These are phyloP conservation scores for Antennarius striatus DNA, from an alignment of 2,113 vertebrate species.

Conservation along the genomic window DNA sequence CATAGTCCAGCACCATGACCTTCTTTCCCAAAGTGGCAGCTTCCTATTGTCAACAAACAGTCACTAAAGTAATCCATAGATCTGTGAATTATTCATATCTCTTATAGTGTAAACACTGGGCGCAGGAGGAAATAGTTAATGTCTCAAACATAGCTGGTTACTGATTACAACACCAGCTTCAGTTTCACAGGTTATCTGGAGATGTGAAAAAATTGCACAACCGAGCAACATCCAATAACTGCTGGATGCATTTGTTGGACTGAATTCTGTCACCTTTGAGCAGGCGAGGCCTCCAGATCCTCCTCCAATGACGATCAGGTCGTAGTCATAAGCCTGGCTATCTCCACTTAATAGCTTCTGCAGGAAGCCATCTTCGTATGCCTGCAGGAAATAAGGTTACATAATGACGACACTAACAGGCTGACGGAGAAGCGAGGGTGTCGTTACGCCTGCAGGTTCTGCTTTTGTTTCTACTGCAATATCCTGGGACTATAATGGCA, in stretches of 20 bases:
- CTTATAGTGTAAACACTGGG: too few species aligned
- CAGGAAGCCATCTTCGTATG: slow-evolving; percentile 86
- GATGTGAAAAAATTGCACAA: neutral
- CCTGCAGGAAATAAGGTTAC: slow-evolving; percentile 69
- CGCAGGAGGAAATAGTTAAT: neutral
- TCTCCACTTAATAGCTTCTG: slow-evolving; percentile 83
- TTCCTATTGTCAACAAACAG: slow-evolving; percentile 79
- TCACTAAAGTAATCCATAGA: neutral
- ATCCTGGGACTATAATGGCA: neutral
- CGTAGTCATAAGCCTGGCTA: slow-evolving; percentile 84
- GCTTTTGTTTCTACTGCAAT: neutral
- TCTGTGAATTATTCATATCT: too few species aligned
- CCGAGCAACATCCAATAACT: neutral
- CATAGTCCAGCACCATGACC: slow-evolving; percentile 94
- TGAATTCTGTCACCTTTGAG: slow-evolving; percentile 86
- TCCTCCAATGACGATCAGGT: slow-evolving; percentile 93
- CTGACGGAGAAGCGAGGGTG: too few species aligned
- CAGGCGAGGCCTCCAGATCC: slow-evolving; percentile 95
- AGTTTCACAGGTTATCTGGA: neutral
- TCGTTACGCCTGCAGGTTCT: neutral
- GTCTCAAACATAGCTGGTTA: neutral
- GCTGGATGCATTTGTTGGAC: neutral
- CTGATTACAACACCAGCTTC: neutral
- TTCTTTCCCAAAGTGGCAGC: slow-evolving; percentile 90
- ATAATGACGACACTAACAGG: neutral